Base-by-base conservation (phyloP, 2,113 vertebrate species). In the Aptenodytes forsteri region DNA sequence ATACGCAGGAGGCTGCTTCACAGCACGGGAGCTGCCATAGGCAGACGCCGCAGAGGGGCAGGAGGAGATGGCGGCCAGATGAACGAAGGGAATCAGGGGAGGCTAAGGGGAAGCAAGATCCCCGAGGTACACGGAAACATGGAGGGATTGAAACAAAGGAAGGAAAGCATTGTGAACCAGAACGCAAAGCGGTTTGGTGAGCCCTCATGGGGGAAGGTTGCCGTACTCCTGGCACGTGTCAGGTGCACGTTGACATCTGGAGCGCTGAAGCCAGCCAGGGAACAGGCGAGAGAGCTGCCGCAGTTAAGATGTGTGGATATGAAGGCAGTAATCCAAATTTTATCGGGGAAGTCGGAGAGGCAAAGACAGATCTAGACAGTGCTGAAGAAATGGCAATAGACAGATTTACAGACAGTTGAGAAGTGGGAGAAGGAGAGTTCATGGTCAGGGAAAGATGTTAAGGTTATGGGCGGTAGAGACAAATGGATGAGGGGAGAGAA, bases 91-190 rank as follows among this genome's bases (percentile, higher is more conserved):
- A 50, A 30, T 8, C 2, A 3, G 3, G 13, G 16, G 12, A 89
- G 47, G 32, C 30, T 42, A 7, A n/a, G 49, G 59, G 47, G 56
- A 84, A 88, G 59, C 15, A 13, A 49, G 75, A 34, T 21, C 36
- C 44, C 26, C 0, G 1, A 81, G n/a, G 44, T 10, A n/a, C 40
- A 26, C 0, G 1, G 54, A 54, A 87, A 29, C 38, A 36, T 0
- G 0, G n/a, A 78, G 34, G 16, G 52, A 30, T 0, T 21, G 75
- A 72, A 87, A 76, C 40, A n/a, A 83, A 85, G 58, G 32, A 76
- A 72, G 81, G 42, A 46, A 69, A 76, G 42, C 0, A 0, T 7
- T 42, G 61, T 18, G 62, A 79, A 70, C 2, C 36, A 46, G 29
- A 71, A 59, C 1, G 8, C 19, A 54, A 46, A 80, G 71, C 0